Evolutionary conservation across 2,888 invertebrate genomes (phyloP).

Genomic region (Tetranychus piercei): DNA sequence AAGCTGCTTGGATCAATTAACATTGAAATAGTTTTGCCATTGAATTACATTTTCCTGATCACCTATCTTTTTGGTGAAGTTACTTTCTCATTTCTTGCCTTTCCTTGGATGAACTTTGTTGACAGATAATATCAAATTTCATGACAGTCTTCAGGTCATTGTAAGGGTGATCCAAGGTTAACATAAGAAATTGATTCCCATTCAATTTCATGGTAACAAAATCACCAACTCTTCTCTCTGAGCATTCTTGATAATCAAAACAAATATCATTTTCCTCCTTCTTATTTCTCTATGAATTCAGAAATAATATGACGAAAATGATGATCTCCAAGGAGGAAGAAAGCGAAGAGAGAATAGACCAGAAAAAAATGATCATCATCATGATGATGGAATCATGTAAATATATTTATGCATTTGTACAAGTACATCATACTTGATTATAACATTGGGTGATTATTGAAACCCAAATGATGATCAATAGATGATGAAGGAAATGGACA

Average conservation of each 20-base stretch:
- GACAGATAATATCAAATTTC: not conserved
- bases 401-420: not conserved
- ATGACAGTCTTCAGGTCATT: not conserved
- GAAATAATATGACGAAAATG: not conserved
- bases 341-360: not conserved
- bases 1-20: not conserved
- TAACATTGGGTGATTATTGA: not conserved
- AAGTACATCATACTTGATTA: not conserved
- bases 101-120: not conserved
- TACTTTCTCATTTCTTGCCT: not conserved
- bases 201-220: not conserved
- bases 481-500: not conserved
- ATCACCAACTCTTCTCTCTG: not conserved
- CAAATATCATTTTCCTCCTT: not conserved
- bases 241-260: not conserved
- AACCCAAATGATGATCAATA: not conserved
- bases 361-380: not conserved
- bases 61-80: not conserved
- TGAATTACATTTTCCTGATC: not conserved
- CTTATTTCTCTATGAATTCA: not conserved
- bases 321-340: not conserved
- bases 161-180: not conserved
- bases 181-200: not conserved
- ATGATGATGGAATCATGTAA: not conserved
- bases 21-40: not conserved